Conservation (phyloP, 2,797 vertebrate genomes). For the Pantherophis vulpinus region DNA sequence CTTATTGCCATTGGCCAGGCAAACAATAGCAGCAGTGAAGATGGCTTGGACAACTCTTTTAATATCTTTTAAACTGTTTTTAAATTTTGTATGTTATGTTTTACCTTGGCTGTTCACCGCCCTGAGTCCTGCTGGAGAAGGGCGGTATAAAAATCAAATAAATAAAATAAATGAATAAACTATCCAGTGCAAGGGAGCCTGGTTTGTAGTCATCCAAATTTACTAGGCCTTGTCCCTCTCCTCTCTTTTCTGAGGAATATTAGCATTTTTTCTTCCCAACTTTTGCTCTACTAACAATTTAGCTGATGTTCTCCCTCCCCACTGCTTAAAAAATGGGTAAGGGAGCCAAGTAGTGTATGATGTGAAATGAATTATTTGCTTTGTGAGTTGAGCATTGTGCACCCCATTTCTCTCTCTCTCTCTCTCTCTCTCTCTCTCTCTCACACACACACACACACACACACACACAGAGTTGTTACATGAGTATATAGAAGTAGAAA, state of each 20-base stretch:
- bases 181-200: background rate
- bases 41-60: background rate
- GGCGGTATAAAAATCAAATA: too few species aligned
- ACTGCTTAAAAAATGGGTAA: constrained; percentile 10
- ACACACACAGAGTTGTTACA: constrained; percentile 10
- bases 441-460: too few species aligned
- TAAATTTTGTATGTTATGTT: too few species aligned
- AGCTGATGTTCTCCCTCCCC: constrained; percentile 20
- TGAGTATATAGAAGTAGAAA: constrained; percentile 56
- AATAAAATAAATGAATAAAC: too few species aligned
- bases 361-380: constrained; percentile 71
- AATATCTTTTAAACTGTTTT: too few species aligned
- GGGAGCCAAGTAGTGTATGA: constrained; percentile 29
- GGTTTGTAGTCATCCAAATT: background rate
- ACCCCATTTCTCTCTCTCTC: too few species aligned
- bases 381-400: constrained; percentile 49
- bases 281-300: constrained; percentile 33
- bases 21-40: background rate
- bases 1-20: background rate
- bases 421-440: too few species aligned
- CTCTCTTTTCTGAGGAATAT: background rate
- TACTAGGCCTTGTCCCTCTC: background rate
- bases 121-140: too few species aligned
- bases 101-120: too few species aligned
- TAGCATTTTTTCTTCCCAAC: too few species aligned